Conservation (phyloP, 2,888 invertebrate genomes). For the Drosophila fungiperda region DNA sequence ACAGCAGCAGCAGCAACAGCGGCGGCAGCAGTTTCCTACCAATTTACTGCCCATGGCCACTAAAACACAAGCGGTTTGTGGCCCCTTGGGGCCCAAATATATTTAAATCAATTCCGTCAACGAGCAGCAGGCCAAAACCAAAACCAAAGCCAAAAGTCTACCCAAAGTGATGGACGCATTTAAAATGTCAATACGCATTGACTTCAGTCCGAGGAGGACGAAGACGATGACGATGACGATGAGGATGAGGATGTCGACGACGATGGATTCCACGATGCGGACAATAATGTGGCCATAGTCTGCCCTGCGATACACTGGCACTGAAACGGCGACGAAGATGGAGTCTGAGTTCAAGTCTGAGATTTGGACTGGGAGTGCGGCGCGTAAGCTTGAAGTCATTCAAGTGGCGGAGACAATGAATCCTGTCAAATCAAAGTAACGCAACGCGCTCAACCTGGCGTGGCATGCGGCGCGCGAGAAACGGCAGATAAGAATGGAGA, state of each 20-base stretch:
- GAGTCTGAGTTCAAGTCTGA: slow-evolving; percentile 2
- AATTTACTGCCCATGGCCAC: slow-evolving; percentile 57
- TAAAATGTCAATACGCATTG: slow-evolving; percentile 83
- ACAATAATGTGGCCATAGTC: slow-evolving; percentile 38
- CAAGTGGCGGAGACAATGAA: slow-evolving; percentile 80
- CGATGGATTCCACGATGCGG: slow-evolving; percentile 37
- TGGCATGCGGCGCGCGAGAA: slow-evolving; percentile 42
- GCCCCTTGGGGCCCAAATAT: slow-evolving; percentile 75
- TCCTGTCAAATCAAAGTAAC: slow-evolving; percentile 78
- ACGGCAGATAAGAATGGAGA: slow-evolving; percentile 30
- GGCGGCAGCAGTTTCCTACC: slow-evolving; percentile 32
- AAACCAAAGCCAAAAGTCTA: slow-evolving; percentile 40
- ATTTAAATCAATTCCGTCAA: slow-evolving; percentile 80
- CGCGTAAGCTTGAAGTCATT: slow-evolving; percentile 75
- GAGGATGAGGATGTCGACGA: slow-evolving; percentile 10
- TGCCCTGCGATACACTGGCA: no score
- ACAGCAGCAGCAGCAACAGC: not conserved
- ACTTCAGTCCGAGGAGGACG: slow-evolving; percentile 53
- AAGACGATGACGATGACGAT: slow-evolving; percentile 1
- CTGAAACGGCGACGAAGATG: slow-evolving; percentile 14
- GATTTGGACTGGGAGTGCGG: slow-evolving; percentile 31
- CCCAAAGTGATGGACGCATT: slow-evolving; percentile 83
- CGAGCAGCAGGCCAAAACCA: slow-evolving; percentile 25
- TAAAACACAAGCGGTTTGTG: slow-evolving; percentile 24
- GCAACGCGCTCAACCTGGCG: slow-evolving; percentile 48